Base-by-base conservation (phyloP, 2,888 invertebrate species). In the Dicycla oo region DNA sequence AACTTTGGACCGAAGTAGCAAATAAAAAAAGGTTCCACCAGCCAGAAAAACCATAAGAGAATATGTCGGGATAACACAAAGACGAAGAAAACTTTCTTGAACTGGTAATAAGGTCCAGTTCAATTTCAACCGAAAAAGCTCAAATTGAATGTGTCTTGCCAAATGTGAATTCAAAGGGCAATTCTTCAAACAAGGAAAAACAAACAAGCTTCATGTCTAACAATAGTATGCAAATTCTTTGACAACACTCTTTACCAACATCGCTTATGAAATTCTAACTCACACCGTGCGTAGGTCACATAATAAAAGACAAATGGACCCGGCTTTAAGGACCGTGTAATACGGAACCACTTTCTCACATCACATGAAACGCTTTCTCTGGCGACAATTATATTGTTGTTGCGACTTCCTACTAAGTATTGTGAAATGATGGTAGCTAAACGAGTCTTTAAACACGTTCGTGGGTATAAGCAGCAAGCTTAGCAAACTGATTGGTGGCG, bases 351-450 rank as follows among this genome's bases (percentile, higher is more conserved):
- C 83, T 85, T 86, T 86, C 85, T 61, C 84, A 38, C 53, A 53
- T 78, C 83, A 34, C 57, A 49, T 81, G 71, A 77, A 79, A 53
- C 71, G 66, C 81, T 84, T 85, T 85, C 86, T 75, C 85, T 64
- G 61, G 58, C 51, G 62, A 74, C 66, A 69, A 72, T 73, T 64
- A 80, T 66, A 62, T 66, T 67, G 66, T 74, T 69, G 71, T 66
- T 70, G 34, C 60, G 72, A 73, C 72, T 69, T 65, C 64, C 49
- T 70, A 71, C 47, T 40, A 56, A 40, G 61, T 60, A 30, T 60
- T 53, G 69, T 67, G 63, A 66, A 65, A 73, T 58, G 26, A 70
- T 47, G 30, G 45, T 26, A 57, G 65, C 26, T 58, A 45, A 71
- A 64, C 65, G 56, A 20, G 43, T 51, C 18, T 45, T 56, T 38